Conservation (phyloP, 2,888 invertebrate species). For the Hecatera dysodea region DNA sequence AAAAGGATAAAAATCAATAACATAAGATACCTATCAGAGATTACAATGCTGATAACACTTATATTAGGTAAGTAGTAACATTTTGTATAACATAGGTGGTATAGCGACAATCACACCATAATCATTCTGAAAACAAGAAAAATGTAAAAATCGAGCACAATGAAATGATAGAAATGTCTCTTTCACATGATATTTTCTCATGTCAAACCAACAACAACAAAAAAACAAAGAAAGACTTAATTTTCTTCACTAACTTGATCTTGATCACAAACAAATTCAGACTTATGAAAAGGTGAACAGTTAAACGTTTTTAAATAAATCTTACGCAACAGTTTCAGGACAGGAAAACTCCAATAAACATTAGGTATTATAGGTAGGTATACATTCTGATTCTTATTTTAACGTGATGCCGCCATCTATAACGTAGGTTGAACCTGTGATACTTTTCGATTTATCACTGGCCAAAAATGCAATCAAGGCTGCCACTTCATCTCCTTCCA, state of each 20-base stretch:
- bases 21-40: conserved; percentile 24
- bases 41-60: conserved; percentile 31
- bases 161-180: not conserved
- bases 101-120: conserved; percentile 3
- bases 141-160: not conserved
- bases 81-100: not conserved
- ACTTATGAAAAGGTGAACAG: not conserved
- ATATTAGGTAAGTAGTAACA: conserved; percentile 1
- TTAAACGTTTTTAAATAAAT: not conserved
- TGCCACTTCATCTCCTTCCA: conserved; percentile 96
- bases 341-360: not conserved
- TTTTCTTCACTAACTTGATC: not conserved
- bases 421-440: conserved; percentile 93
- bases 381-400: conserved; percentile 60
- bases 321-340: conserved; percentile 1
- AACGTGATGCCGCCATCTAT: conserved; percentile 83
- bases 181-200: not conserved
- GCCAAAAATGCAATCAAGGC: conserved; percentile 96
- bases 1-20: conserved; percentile 20
- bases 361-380: no score
- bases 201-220: not conserved
- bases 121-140: not conserved
- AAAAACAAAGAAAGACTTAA: not conserved
- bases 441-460: conserved; percentile 95
- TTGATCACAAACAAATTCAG: not conserved